Percentiles rank a stretch among this genome's conserved stretches.
These are phyloP conservation scores for Bathynomus jamesi DNA, from an alignment of 1,140 invertebrate genomes.

Conservation along the genomic window DNA sequence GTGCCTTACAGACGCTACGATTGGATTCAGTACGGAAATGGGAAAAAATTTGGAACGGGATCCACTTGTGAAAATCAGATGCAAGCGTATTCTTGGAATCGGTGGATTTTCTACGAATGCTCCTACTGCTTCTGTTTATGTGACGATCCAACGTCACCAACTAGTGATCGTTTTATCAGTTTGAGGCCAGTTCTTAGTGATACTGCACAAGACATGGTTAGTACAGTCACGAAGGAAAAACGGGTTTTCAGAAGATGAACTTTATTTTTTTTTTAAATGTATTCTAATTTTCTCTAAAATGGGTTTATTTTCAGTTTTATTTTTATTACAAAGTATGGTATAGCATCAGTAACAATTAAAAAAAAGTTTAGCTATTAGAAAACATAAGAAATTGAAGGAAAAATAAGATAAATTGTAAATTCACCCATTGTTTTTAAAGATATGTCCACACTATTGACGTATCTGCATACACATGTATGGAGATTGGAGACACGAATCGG, in stretches of 20 bases:
- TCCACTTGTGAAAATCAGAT: background rate
- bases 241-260: background rate
- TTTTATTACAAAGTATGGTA: too few relatives aligned
- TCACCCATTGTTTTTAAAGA: too few relatives aligned
- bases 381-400: too few relatives aligned
- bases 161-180: slow-evolving; percentile 71
- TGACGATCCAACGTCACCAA: slow-evolving; percentile 57
- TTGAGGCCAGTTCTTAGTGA: slow-evolving; percentile 57
- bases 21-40: slow-evolving; percentile 75
- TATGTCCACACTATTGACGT: too few relatives aligned
- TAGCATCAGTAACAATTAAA: too few relatives aligned
- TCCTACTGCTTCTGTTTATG: slow-evolving; percentile 83
- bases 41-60: background rate
- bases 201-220: slow-evolving; percentile 61
- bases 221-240: background rate
- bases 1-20: slow-evolving; percentile 61
- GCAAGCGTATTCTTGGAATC: slow-evolving; percentile 77
- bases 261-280: background rate
- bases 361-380: too few relatives aligned
- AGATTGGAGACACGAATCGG: too few relatives aligned
- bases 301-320: too few relatives aligned
- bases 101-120: slow-evolving; percentile 75
- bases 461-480: too few relatives aligned
- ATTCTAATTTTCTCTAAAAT: too few relatives aligned
- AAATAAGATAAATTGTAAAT: too few relatives aligned